These are phyloP conservation scores for Nesospiza acunhae DNA, from an alignment of 2,113 vertebrate genomes.

Conservation along the genomic window DNA sequence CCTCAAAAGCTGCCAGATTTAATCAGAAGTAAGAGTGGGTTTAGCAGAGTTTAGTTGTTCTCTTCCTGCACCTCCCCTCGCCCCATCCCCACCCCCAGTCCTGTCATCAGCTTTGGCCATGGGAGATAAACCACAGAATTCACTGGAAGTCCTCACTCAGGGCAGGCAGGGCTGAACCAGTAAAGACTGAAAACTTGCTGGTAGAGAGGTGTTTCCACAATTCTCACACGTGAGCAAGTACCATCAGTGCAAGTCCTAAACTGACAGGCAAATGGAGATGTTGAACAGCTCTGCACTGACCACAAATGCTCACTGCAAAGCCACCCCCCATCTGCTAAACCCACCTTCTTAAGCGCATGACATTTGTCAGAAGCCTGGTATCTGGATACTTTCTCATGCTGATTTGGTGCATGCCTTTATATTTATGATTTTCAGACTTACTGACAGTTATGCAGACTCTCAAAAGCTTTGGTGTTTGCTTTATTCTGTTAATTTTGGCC, in stretches of 20 bases:
- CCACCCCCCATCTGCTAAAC: not conserved
- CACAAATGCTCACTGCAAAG: not conserved
- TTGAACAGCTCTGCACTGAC: not conserved
- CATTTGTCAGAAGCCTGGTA: not conserved
- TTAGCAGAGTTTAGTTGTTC: not conserved
- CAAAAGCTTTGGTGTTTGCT: not conserved
- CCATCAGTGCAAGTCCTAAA: not conserved
- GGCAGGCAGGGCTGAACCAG: not conserved
- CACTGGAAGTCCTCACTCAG: not conserved
- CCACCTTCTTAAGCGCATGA: not conserved
- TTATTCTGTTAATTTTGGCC: slow-evolving; percentile 15
- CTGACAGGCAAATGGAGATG: not conserved
- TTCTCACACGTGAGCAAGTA: not conserved
- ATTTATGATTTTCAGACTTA: not conserved
- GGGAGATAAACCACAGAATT: not conserved
- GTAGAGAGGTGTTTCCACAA: not conserved
- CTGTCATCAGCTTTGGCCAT: not conserved
- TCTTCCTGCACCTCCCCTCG: not conserved
- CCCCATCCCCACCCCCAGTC: not conserved
- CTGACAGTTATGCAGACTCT: not conserved
- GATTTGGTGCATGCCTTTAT: not conserved
- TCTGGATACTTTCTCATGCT: not conserved
- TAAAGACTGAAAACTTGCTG: not conserved
- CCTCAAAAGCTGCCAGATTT: not conserved
- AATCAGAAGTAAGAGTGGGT: not conserved